Evolutionary conservation across 2,113 vertebrate species (phyloP), one percentile per base, ranked within the genome.

Genomic region (Geococcyx californianus): DNA sequence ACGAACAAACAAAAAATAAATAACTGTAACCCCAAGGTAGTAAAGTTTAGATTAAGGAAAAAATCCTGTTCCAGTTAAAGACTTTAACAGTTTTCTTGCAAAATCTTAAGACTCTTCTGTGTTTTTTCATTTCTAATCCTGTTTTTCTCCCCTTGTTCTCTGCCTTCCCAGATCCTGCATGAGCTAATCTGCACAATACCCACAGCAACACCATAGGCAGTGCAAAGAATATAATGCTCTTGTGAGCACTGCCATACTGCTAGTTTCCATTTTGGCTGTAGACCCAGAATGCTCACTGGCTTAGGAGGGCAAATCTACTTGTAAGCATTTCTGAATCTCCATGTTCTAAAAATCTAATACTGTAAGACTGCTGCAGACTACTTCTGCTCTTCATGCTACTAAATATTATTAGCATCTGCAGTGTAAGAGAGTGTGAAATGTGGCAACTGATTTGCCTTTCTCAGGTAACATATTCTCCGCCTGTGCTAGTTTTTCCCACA

Each of bases 101-200:
- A 89, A 91, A 76, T 63, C 0, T 0, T 85, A 87, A 94, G 77
- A 85, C 29, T 25, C 31, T 93, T 88, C 63, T 67, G 42, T 14
- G 0, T 84, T 87, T 95, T 80, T n/a, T 24, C 23, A 60, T 52
- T 49, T 73, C 60, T 73, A 96, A 96, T 93, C 89, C 54, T 73
- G 67, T 77, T 93, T 92, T 92, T 75, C n/a, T 92, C 25, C 33
- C 66, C 80, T 95, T 96, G 88, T 90, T 94, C 83, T 96, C 73
- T 76, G 67, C 64, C 45, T 80, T 55, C 54, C 47, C 7, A 7
- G 60, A 70, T 80, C 51, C 82, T 70, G 20, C 47, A 38, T 42
- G 62, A 87, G n/a, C 80, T 87, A 49, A 82, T 87, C 94, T 93
- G 76, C 49, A 66, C 3, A 1, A 84, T 38, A 62, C 44, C 88